Evolutionary conservation across 1,140 invertebrate species (phyloP).

Genomic region (Xylocopa sonorina): DNA sequence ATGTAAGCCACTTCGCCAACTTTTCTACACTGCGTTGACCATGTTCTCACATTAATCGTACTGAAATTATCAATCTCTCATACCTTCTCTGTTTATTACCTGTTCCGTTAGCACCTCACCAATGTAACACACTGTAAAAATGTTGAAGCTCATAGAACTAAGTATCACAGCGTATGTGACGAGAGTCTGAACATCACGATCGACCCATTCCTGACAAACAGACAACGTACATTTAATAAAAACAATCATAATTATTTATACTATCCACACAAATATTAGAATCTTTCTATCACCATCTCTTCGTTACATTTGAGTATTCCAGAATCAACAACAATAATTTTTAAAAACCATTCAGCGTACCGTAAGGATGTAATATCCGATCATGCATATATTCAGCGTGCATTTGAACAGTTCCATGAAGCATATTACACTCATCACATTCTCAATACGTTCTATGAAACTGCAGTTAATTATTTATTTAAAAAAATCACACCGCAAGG

Average conservation of each 20-base stretch:
- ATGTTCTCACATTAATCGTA: too few relatives aligned
- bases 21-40: constrained; percentile 52
- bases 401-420: constrained; percentile 64
- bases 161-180: constrained; percentile 49
- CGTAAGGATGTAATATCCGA: constrained; percentile 70
- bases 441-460: constrained; percentile 61
- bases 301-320: too few relatives aligned
- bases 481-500: accelerated
- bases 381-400: constrained; percentile 62
- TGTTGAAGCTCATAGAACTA: constrained; percentile 54
- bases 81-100: constrained; percentile 54
- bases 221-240: neutral
- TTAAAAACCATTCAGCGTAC: constrained; percentile 39
- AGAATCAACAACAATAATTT: too few relatives aligned
- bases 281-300: too few relatives aligned
- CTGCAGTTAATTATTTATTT: constrained; percentile 36
- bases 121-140: constrained; percentile 69
- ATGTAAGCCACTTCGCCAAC: constrained; percentile 64
- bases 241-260: neutral
- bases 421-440: constrained; percentile 58
- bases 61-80: too few relatives aligned
- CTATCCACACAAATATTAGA: too few relatives aligned
- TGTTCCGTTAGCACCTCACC: constrained; percentile 65
- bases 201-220: constrained; percentile 64
- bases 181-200: constrained; percentile 26